Percentiles rank a stretch among this genome's conserved stretches.
phyloP scores from a whole-genome alignment of 2,888 invertebrate genomes.

The Mythimna albipuncta region DNA sequence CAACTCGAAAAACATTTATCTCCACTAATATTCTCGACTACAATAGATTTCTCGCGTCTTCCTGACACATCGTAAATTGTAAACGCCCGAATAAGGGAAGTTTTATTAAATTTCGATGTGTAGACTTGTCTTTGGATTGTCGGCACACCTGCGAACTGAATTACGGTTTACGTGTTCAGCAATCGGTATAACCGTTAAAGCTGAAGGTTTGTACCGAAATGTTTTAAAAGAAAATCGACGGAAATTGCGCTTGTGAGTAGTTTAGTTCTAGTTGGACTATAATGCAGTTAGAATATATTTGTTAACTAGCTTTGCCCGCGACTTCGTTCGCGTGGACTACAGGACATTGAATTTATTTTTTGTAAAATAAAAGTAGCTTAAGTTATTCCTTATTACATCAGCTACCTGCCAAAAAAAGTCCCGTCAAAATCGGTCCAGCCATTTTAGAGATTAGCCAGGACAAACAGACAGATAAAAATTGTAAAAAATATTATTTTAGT shows the following conservation, averaged over 20 bases:
- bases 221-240: constrained; percentile 22
- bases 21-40: constrained; percentile 55
- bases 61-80: constrained; percentile 68
- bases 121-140: constrained; percentile 80
- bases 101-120: constrained; percentile 86
- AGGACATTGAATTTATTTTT: too few species aligned
- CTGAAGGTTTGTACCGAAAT: constrained; percentile 55
- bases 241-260: constrained; percentile 16
- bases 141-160: constrained; percentile 84
- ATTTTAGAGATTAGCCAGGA: too few species aligned
- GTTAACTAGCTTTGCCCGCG: too few species aligned
- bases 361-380: too few species aligned
- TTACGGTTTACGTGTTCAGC: constrained; percentile 81
- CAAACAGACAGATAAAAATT: too few species aligned
- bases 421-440: too few species aligned
- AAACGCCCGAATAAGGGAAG: constrained; percentile 66
- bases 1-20: constrained; percentile 48
- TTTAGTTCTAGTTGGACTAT: neutral
- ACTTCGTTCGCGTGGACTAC: too few species aligned
- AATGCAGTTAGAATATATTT: too few species aligned
- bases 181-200: constrained; percentile 67
- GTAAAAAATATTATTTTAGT: too few species aligned
- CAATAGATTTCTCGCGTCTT: constrained; percentile 58
- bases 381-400: too few species aligned
- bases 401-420: too few species aligned